Base-by-base conservation (phyloP, 1,140 invertebrate genomes). In the Drosophila carrolli region DNA sequence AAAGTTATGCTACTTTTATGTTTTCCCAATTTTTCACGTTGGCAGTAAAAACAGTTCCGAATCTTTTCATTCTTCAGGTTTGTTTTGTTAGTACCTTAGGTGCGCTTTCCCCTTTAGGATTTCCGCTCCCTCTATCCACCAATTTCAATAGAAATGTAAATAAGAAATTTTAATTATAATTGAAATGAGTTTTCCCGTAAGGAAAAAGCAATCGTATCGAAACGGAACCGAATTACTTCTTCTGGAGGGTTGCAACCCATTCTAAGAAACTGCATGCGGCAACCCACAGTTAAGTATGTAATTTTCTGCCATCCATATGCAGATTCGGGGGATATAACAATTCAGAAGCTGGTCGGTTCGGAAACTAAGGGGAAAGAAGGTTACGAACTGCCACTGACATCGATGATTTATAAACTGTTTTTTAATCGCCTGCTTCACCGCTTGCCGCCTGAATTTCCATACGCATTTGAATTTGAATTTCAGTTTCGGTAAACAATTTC, bases 111-210 rank as follows among this genome's bases (percentile, higher is more conserved):
- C 59, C 44, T n/a, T 32, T 43, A 14, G 3, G 13, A 40, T 27
- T 50, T 56, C 37, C 27, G 29, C 38, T 48, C 9, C 43, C 41
- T 8, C 27, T 56, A 13, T 19, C 19, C 23, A 23, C 43, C 73
- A 72, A 77, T 84, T 83, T 90, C 86, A 86, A 89, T 89, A 76
- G 86, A 86, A 89, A 89, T 90, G 84, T 89, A 89, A 89, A 89
- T 89, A 85, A 19, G 27, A 81, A 90, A 88, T 90, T 88, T 80
- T 81, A 84, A 88, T 90, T 78, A 90, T 85, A 90, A 89, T 89
- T 85, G 81, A 90, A 89, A 90, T 86, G 74, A 50, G 59, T 86
- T 86, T 75, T 50, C 51, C 35, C n/a, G 37, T 27, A 19, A 29
- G 60, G 57, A 47, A 73, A 11, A 60, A 44, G 29, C 37, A 60